phyloP scores from a whole-genome alignment of 2,888 invertebrate species.

The Acleris laterana region DNA sequence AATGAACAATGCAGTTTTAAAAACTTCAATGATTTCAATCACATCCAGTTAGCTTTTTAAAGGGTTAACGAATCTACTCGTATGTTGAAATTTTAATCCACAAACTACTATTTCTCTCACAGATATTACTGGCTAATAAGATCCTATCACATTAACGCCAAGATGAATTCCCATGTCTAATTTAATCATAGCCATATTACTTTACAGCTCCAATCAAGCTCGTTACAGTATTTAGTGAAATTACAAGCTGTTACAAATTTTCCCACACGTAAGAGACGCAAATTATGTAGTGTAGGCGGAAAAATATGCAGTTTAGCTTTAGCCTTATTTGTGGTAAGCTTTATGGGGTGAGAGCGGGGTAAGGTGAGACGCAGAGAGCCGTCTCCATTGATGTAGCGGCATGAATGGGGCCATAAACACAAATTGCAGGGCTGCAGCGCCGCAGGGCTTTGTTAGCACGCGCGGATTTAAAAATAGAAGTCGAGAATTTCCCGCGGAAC shows the following conservation, averaged over 20 bases:
- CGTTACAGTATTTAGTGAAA: conserved; percentile 25
- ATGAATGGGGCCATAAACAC: conserved; percentile 60
- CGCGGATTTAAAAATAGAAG: conserved; percentile 29
- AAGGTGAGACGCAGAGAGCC: conserved; percentile 46
- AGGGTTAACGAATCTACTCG: background rate
- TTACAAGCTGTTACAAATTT: conserved; percentile 31
- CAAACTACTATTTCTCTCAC: too few relatives aligned
- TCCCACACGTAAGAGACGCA: conserved; percentile 41
- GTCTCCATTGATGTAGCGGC: conserved; percentile 54
- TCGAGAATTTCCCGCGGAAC: conserved; percentile 9
- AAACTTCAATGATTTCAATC: conserved; percentile 8
- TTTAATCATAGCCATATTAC: conserved; percentile 26
- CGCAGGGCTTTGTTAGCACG: conserved; percentile 41
- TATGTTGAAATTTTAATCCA: background rate
- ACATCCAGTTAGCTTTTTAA: background rate
- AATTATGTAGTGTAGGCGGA: conserved; percentile 52
- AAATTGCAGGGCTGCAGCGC: conserved; percentile 58
- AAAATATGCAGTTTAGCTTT: conserved; percentile 46
- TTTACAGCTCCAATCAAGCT: conserved; percentile 29
- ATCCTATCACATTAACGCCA: too few relatives aligned
- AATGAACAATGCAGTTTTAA: conserved; percentile 16
- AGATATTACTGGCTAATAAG: too few relatives aligned
- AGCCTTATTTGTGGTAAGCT: conserved; percentile 41
- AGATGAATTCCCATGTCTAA: conserved; percentile 22
- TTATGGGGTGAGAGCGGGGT: conserved; percentile 38